phyloP scores from a whole-genome alignment of 2,888 invertebrate species.

The Eupithecia dodoneata region DNA sequence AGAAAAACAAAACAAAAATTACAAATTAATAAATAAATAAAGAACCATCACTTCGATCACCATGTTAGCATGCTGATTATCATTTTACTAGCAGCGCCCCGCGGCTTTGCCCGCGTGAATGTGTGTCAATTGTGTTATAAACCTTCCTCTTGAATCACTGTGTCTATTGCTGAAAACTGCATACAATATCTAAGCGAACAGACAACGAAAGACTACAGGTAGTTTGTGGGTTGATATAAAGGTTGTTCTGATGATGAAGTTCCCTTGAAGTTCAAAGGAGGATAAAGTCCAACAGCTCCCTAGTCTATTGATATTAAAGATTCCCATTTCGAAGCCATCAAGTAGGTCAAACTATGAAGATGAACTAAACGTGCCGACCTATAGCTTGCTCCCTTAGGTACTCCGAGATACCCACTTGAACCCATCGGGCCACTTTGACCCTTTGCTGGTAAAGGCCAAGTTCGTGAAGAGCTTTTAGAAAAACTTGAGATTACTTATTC shows the following conservation, averaged over 20 bases:
- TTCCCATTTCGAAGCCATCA: background rate
- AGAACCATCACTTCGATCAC: background rate
- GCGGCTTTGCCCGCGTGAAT: too few relatives aligned
- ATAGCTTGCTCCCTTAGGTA: constrained; percentile 4
- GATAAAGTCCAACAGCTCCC: background rate
- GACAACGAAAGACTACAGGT: too few relatives aligned
- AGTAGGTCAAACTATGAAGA: constrained; percentile 8
- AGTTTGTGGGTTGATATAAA: background rate
- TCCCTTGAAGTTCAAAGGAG: background rate
- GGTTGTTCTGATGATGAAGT: background rate
- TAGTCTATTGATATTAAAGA: background rate
- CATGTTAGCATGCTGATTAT: background rate
- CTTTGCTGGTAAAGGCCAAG: constrained; percentile 36
- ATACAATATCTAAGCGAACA: too few relatives aligned
- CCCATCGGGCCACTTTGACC: constrained; percentile 39
- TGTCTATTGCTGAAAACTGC: too few relatives aligned
- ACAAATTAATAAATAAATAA: too few relatives aligned
- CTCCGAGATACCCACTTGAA: constrained; percentile 29
- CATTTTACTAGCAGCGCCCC: background rate
- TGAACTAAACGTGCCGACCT: background rate
- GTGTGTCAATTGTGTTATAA: too few relatives aligned
- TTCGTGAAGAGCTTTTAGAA: constrained; percentile 37
- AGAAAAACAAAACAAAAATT: too few relatives aligned
- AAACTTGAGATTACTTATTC: constrained; percentile 36
- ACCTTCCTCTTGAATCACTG: too few relatives aligned